Evolutionary conservation across 2,888 invertebrate genomes (phyloP).

Genomic region (Pandemis cinnamomeana): DNA sequence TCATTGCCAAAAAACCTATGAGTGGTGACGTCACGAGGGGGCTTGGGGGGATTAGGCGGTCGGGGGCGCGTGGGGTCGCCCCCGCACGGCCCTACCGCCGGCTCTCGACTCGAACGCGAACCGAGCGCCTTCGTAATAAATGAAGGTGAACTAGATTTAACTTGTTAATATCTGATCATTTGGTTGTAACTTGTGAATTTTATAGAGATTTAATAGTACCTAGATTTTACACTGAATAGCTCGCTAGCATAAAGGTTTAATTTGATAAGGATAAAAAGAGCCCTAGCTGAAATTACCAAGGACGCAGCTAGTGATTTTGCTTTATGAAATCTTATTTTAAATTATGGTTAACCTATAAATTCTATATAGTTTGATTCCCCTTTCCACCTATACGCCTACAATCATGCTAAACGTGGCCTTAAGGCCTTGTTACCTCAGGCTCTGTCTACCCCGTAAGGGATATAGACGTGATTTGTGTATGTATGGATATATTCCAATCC

Average conservation of each 20-base stretch:
- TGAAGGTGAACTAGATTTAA: background rate
- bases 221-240: background rate
- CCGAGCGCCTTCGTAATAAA: conserved; percentile 10
- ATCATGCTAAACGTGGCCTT: too few species aligned
- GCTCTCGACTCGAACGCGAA: conserved; percentile 53
- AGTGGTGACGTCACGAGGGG: conserved; percentile 81
- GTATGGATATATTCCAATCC: background rate
- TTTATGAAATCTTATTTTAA: too few species aligned
- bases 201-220: background rate
- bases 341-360: background rate
- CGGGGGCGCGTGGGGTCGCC: conserved; percentile 58
- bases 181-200: background rate
- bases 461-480: too few species aligned
- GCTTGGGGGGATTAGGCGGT: conserved; percentile 76
- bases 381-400: too few species aligned
- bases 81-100: conserved; percentile 60
- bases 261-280: background rate
- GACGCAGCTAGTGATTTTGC: background rate
- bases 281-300: too few species aligned
- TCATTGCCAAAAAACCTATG: conserved; percentile 76
- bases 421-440: too few species aligned
- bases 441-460: too few species aligned
- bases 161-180: background rate
- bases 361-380: background rate
- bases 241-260: background rate